A percentile compares a stretch with the other conserved stretches of the same genome.
phyloP scores from a whole-genome alignment of 2,797 vertebrate species.

The Philypnodon macrostomus region DNA sequence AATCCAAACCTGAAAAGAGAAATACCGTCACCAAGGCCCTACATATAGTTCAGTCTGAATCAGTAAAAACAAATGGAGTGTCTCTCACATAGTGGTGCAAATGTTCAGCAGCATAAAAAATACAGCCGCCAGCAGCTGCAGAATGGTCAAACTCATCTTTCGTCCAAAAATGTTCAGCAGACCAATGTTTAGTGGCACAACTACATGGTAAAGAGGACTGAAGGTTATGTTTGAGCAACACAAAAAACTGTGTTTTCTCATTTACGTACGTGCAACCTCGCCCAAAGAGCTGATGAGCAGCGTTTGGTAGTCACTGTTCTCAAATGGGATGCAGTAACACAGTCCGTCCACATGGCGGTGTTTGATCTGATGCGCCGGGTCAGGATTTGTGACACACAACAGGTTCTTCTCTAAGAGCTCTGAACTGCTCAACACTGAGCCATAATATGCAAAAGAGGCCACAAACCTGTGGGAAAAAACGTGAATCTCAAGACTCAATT shows the following conservation, averaged over 20 bases:
- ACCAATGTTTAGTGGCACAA: constrained; percentile 87
- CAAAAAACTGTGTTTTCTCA: background rate
- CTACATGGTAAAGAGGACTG: constrained; percentile 51
- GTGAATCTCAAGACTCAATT: background rate
- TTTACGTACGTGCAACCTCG: constrained; percentile 83
- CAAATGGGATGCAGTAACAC: constrained; percentile 85
- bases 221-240: background rate
- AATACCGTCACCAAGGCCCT: constrained; percentile 1
- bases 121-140: constrained; percentile 81
- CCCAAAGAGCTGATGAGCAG: constrained; percentile 90
- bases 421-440: constrained; percentile 87
- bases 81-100: constrained; percentile 87
- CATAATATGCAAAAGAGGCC: constrained; percentile 89
- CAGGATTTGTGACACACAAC: constrained; percentile 68
- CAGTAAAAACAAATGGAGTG: background rate
- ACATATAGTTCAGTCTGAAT: background rate
- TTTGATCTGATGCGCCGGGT: constrained; percentile 47
- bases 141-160: constrained; percentile 78
- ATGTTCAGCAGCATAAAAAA: constrained; percentile 89
- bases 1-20: constrained; percentile 77
- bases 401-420: constrained; percentile 89
- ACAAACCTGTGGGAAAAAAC: constrained; percentile 80
- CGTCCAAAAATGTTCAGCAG: constrained; percentile 86
- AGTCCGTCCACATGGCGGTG: constrained; percentile 26
- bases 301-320: constrained; percentile 79